Base-by-base conservation (phyloP, 2,888 invertebrate species). In the Lissocephala sabroskyi region DNA sequence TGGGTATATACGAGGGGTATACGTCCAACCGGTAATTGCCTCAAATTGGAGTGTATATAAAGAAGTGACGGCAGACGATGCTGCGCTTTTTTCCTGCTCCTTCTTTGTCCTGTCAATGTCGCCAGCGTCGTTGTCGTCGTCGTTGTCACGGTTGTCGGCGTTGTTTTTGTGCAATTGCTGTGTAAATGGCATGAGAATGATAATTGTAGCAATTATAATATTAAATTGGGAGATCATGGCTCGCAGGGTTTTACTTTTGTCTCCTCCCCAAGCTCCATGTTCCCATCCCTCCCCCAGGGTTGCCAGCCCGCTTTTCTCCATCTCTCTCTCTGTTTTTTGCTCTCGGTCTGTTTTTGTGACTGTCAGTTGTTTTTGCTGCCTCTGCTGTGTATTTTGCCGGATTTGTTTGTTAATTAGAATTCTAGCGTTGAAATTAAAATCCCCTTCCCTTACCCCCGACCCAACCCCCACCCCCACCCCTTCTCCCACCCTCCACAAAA, bases 121-220 rank as follows among this genome's bases (percentile, higher is more conserved):
- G 10, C 6, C 23, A 26, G 2, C 35, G 36, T 14, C 29, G 47
- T 18, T 14, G 37, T n/a, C 29, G 45, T 14, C 14, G 51, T 28
- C 32, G 33, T 14, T n/a, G n/a, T n/a, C 37, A 32, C 3, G 5
- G 30, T n/a, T 10, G 47, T 45, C 30, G 44, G 46, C 43, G 48
- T 56, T 56, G 60, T 59, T 70, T 56, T 62, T 71, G 65, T 73
- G 71, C 75, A 71, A 77, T 77, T 71, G 75, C 71, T 78, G 79
- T 54, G 65, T 74, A 75, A 74, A 77, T 79, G 76, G 78, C 74
- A 79, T 75, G 79, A 73, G 79, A 79, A 82, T 81, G 82, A 81
- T 84, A 83, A 83, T 83, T 83, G 80, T 79, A 70, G 82, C 82
- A 83, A 83, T 83, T 83, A 83, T 81, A 82, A 82, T 82, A 83